Base-by-base conservation (phyloP, 2,113 vertebrate species). In the Willisornis vidua region DNA sequence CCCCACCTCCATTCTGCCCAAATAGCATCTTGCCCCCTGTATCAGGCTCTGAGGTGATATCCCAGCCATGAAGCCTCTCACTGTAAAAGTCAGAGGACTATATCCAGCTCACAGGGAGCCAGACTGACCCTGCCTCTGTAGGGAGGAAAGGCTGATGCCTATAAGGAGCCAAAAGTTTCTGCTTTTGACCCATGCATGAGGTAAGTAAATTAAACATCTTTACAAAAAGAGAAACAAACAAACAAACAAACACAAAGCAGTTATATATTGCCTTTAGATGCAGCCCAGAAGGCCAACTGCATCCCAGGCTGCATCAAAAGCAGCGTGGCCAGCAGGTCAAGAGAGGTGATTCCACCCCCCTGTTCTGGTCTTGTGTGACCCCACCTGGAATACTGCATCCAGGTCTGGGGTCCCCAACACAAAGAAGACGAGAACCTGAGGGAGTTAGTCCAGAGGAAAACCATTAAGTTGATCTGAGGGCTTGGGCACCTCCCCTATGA, bases 1-100 rank as follows among this genome's bases (percentile, higher is more conserved):
- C 2, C 9, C 10, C 8, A 3, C 5, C 23, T 49, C 46, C 31
- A 6, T 10, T 26, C 45, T 65, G 63, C 39, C 70, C 16, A 5
- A 20, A 63, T 9, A 76, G 20, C 70, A 76, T 16, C 46, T 43
- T 4, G 0, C 8, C 41, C 19, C 52, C 46, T 0, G 0, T 11
- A 23, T 45, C 46, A 45, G 61, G 33, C 19, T 62, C 48, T n/a
- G 35, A 49, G 35, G 14, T 41, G 26, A 19, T 49, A 61, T 23
- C 10, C 31, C 46, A 67, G 35, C 25, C 33, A 35, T 12, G 7
- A 87, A 51, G 14, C 12, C 35, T 51, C 76, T 67, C 37, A 23
- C 52, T 24, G 37, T 45, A 49, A n/a, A 71, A 72, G 33, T 31
- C 59, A 55, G 59, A 61, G 45, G 12, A 18, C 20, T 25, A 46